These are phyloP conservation scores for Cladopsammia gracilis DNA, from an alignment of 64 coral and sea anemone species.

Conservation along the genomic window DNA sequence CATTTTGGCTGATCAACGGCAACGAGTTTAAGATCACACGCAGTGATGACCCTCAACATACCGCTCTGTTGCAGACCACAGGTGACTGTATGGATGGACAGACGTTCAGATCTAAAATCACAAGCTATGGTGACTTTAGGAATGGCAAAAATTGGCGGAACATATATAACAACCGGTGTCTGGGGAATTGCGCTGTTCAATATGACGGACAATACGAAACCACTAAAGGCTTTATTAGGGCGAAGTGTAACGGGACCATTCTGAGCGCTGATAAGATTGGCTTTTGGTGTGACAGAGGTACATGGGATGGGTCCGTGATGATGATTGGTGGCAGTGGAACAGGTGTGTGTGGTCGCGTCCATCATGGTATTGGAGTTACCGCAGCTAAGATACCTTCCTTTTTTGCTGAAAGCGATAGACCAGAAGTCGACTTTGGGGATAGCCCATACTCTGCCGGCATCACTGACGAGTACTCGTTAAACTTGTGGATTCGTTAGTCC, in stretches of 20 bases:
- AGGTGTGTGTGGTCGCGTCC: neutral
- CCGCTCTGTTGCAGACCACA: slow-evolving; percentile 18
- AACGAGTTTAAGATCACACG: slow-evolving; percentile 74
- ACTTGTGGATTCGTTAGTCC: slow-evolving; percentile 23
- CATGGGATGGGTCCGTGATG: neutral
- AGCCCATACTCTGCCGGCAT: neutral
- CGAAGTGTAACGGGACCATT: neutral
- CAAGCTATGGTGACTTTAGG: slow-evolving; percentile 26
- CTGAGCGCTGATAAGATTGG: slow-evolving; percentile 2
- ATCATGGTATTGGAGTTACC: slow-evolving; percentile 24
- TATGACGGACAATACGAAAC: slow-evolving; percentile 2
- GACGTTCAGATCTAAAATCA: slow-evolving; percentile 42
- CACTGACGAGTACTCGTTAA: neutral
- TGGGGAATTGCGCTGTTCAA: slow-evolving; percentile 11
- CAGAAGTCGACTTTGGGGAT: neutral
- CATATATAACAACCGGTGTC: neutral
- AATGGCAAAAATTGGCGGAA: neutral
- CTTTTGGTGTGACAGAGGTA: neutral
- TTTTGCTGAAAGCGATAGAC: neutral
- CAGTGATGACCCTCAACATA: slow-evolving; percentile 49
- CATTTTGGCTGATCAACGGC: slow-evolving; percentile 38
- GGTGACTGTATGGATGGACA: neutral
- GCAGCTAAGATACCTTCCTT: neutral
- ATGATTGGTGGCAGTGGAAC: slow-evolving; percentile 33
- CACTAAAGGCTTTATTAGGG: slow-evolving; percentile 1